Evolutionary conservation across 2,888 invertebrate genomes (phyloP).

Genomic region (Papilio demoleus): DNA sequence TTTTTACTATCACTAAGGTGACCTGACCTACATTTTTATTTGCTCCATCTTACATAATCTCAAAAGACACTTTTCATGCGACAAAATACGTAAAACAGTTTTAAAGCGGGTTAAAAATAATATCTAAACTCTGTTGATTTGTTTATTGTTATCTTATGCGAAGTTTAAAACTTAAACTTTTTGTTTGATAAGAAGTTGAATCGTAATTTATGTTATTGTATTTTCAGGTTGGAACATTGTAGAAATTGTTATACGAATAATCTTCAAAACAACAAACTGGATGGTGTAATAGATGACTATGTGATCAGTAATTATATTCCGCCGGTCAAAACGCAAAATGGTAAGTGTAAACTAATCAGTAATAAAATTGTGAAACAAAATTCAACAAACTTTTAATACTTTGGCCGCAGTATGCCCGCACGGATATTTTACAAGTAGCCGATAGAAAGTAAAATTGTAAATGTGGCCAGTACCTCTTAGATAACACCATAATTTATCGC

Average conservation of each 20-base stretch:
- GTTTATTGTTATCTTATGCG: slow-evolving; percentile 15
- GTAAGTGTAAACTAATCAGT: too few species aligned
- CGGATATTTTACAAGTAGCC: too few species aligned
- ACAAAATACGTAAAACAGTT: neutral
- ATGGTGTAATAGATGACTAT: slow-evolving; percentile 77
- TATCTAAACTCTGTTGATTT: slow-evolving; percentile 6
- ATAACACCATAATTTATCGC: too few species aligned
- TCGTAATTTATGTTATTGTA: neutral
- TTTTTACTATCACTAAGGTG: neutral
- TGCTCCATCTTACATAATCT: slow-evolving; percentile 20
- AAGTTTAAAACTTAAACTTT: neutral
- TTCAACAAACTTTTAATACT: too few species aligned
- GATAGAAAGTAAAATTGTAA: too few species aligned
- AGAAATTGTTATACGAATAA: slow-evolving; percentile 94
- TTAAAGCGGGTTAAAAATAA: slow-evolving; percentile 4
- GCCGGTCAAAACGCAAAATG: slow-evolving; percentile 76
- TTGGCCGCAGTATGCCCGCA: too few species aligned
- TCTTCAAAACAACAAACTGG: slow-evolving; percentile 79
- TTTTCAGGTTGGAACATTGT: slow-evolving; percentile 85
- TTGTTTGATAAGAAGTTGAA: slow-evolving; percentile 4
- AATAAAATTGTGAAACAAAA: too few species aligned
- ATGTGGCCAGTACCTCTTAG: too few species aligned
- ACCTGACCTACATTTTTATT: neutral
- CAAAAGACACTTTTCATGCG: neutral
- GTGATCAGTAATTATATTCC: slow-evolving; percentile 79